These are phyloP conservation scores for Brachypalpus laphriformis DNA, from an alignment of 2,888 invertebrate species.

Conservation along the genomic window DNA sequence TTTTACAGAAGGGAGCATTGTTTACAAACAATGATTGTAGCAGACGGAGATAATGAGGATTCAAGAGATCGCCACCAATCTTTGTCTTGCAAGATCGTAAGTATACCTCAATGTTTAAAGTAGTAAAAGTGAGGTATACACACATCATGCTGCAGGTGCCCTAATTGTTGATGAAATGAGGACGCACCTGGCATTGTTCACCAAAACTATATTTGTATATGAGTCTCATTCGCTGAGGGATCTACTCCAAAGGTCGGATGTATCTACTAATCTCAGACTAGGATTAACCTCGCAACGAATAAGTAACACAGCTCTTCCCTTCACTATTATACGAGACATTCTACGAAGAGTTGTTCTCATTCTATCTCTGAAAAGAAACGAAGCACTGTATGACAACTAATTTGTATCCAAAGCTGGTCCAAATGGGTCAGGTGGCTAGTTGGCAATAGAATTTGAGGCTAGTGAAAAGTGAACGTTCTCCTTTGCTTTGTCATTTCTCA, in stretches of 20 bases:
- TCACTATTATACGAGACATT: not conserved
- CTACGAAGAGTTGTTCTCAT: too few species aligned
- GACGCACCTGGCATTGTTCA: not conserved
- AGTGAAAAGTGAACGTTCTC: slow-evolving; percentile 5
- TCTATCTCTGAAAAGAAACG: not conserved
- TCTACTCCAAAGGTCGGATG: too few species aligned
- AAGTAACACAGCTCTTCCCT: not conserved
- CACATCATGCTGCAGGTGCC: slow-evolving; percentile 2
- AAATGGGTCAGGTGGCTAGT: not conserved
- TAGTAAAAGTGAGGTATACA: not conserved
- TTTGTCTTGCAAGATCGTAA: not conserved
- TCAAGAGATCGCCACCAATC: not conserved
- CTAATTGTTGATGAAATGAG: not conserved
- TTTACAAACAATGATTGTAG: slow-evolving; percentile 30
- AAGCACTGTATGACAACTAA: not conserved
- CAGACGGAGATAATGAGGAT: slow-evolving; percentile 7
- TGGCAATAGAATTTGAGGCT: not conserved
- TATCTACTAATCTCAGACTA: too few species aligned
- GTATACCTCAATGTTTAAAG: not conserved
- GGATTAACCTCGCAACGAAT: not conserved
- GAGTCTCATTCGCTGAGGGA: too few species aligned
- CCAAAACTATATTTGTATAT: too few species aligned
- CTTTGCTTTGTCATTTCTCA: not conserved
- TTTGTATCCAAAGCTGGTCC: not conserved
- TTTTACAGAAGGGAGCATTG: slow-evolving; percentile 7